These are phyloP conservation scores for Circaetus cinerascens DNA, from an alignment of 2,113 vertebrate species.

Conservation along the genomic window DNA sequence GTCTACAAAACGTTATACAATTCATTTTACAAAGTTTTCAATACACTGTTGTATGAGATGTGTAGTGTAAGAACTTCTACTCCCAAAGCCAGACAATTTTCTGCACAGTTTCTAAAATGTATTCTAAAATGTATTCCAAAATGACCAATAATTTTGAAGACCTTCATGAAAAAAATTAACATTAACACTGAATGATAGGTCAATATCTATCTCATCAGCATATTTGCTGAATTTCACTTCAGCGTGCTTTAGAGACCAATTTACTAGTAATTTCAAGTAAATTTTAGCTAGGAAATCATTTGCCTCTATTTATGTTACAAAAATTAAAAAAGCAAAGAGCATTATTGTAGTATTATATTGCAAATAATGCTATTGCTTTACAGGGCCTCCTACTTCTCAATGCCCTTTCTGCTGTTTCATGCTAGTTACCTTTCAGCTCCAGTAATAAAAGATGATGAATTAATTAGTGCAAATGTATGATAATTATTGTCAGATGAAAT, in stretches of 20 bases:
- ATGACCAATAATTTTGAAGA: background rate
- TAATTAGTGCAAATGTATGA: conserved; percentile 54
- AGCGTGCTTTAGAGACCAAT: background rate
- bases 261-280: background rate
- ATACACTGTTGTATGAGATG: background rate
- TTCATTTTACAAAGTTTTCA: background rate
- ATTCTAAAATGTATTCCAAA: background rate
- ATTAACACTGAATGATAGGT: background rate
- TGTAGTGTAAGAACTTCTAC: background rate
- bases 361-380: background rate
- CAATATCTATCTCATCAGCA: background rate
- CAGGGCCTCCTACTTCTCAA: background rate
- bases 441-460: conserved; percentile 36
- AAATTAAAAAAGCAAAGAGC: background rate
- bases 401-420: background rate
- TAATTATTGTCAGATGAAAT: conserved; percentile 53
- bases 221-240: background rate
- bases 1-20: background rate
- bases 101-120: background rate
- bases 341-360: background rate
- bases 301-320: background rate
- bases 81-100: background rate
- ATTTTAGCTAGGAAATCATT: background rate
- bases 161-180: background rate
- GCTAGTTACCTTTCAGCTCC: conserved; percentile 28